Percentiles rank a stretch among this genome's conserved stretches.
Evolutionary conservation across 2,888 invertebrate species (phyloP).

Genomic region (Phyto melanocephala): DNA sequence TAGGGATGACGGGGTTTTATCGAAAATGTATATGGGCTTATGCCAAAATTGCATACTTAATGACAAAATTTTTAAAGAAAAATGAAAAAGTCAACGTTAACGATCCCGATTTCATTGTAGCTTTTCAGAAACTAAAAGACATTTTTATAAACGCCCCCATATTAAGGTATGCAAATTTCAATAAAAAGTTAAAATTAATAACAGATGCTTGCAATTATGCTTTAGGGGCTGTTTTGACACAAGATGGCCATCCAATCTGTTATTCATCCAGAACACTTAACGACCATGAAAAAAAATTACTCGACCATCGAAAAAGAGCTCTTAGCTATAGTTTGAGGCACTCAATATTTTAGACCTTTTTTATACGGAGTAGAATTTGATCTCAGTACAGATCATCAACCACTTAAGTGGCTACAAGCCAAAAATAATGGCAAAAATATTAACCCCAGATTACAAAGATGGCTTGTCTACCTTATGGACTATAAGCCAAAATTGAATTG

Average conservation of each 20-base stretch:
- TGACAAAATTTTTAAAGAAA: too few relatives aligned
- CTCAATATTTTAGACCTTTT: conserved; percentile 70
- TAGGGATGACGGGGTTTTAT: conserved; percentile 14
- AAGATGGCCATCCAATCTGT: conserved; percentile 63
- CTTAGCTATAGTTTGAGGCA: conserved; percentile 67
- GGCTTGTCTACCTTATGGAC: conserved; percentile 69
- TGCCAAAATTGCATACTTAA: neutral
- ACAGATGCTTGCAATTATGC: too few relatives aligned
- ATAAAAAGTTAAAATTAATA: neutral
- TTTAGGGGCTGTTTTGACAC: neutral
- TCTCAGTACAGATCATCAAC: conserved; percentile 66
- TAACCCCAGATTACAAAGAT: conserved; percentile 66
- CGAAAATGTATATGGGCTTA: conserved; percentile 54
- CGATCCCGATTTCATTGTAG: neutral
- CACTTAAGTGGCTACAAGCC: too few relatives aligned
- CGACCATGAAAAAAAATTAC: conserved; percentile 67
- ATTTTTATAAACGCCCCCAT: neutral
- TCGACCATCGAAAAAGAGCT: conserved; percentile 72
- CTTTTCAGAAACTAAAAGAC: neutral
- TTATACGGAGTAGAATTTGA: conserved; percentile 66
- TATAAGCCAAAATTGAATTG: conserved; percentile 69
- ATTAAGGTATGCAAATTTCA: neutral
- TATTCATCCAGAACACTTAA: conserved; percentile 68
- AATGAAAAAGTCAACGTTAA: neutral
- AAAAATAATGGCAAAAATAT: conserved; percentile 65